Evolutionary conservation across 2,797 vertebrate genomes (phyloP).

Genomic region (Nannoperca obscura): DNA sequence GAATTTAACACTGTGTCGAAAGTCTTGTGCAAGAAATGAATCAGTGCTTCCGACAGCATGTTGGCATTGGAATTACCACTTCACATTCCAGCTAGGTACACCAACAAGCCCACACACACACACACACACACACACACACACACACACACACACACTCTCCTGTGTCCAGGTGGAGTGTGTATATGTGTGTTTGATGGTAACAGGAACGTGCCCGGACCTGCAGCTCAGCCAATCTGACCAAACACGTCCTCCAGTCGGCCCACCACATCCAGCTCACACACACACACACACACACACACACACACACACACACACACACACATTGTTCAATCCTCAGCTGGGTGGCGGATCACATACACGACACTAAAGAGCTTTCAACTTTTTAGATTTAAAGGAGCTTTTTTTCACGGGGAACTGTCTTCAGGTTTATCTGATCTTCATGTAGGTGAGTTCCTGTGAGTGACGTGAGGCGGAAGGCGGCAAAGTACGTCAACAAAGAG

Average conservation of each 20-base stretch:
- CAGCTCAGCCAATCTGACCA: slow-evolving; percentile 51
- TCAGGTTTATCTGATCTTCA: slow-evolving; percentile 5
- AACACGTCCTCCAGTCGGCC: slow-evolving; percentile 63
- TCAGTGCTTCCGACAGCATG: slow-evolving; percentile 1
- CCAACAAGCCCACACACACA: not conserved
- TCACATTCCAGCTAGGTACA: slow-evolving; percentile 34
- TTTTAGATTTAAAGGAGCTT: slow-evolving; percentile 22
- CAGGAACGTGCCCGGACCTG: slow-evolving; percentile 58
- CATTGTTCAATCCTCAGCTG: slow-evolving; percentile 21
- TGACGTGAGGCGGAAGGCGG: not conserved
- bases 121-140: not conserved
- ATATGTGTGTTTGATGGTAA: slow-evolving; percentile 40
- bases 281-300: slow-evolving; percentile 10
- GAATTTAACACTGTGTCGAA: not conserved
- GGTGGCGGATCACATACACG: slow-evolving; percentile 2
- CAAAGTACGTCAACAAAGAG: slow-evolving; percentile 51
- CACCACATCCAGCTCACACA: slow-evolving; percentile 33
- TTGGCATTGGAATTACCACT: not conserved
- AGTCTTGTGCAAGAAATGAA: not conserved
- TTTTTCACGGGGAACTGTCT: slow-evolving; percentile 8
- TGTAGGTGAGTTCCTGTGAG: slow-evolving; percentile 6
- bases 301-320: slow-evolving; percentile 17
- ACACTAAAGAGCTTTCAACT: slow-evolving; percentile 1
- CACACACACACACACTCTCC: not conserved
- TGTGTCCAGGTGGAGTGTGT: slow-evolving; percentile 42